Percentiles rank a stretch among this genome's conserved stretches.
These are phyloP conservation scores for Hydropsyche tenuis DNA, from an alignment of 1,140 invertebrate species.

Conservation along the genomic window DNA sequence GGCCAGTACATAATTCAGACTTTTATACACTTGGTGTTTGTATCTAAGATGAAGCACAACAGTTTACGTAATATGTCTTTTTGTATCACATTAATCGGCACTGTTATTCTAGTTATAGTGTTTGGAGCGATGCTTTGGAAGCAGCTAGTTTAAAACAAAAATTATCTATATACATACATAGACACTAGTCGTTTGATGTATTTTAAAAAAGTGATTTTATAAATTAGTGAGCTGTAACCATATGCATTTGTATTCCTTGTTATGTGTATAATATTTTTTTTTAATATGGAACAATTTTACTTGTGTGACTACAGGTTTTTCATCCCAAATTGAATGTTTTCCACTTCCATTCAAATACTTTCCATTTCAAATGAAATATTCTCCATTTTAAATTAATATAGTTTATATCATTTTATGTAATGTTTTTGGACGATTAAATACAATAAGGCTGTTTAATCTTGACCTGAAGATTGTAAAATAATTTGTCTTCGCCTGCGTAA, in stretches of 20 bases:
- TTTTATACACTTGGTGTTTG: constrained; percentile 45
- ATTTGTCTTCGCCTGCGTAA: too few species aligned
- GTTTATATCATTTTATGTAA: too few species aligned
- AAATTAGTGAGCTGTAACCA: not conserved
- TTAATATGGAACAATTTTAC: too few species aligned
- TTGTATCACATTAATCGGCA: constrained; percentile 48
- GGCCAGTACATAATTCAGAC: constrained; percentile 78
- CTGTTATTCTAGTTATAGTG: constrained; percentile 46
- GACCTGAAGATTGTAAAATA: too few species aligned
- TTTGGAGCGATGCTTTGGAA: constrained; percentile 49
- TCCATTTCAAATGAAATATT: too few species aligned
- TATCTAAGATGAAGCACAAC: constrained; percentile 48
- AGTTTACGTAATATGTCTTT: constrained; percentile 48
- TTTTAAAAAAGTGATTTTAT: constrained; percentile 14
- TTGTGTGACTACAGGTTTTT: too few species aligned
- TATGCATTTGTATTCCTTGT: constrained; percentile 5
- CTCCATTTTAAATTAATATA: too few species aligned
- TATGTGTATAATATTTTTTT: not conserved
- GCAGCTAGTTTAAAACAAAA: constrained; percentile 43
- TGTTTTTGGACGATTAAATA: too few species aligned
- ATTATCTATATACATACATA: not conserved
- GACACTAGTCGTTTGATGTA: constrained; percentile 23
- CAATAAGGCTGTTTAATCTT: too few species aligned
- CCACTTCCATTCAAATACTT: too few species aligned
- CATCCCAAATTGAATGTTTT: too few species aligned